Percentiles rank a stretch among this genome's conserved stretches.
Evolutionary conservation across 2,888 invertebrate genomes (phyloP).

Genomic region (Minunthozetes semirufus): DNA sequence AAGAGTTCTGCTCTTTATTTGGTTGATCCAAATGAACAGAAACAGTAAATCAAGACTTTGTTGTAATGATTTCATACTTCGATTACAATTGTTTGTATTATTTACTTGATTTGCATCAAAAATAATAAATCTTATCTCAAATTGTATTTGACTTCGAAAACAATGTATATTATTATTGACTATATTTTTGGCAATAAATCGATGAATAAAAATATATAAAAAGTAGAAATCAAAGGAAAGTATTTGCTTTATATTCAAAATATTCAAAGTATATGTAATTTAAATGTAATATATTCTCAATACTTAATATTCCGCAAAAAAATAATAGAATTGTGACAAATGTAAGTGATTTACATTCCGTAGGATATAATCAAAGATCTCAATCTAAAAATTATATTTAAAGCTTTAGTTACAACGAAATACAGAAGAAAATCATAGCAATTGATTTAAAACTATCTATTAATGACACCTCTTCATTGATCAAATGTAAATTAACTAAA

Average conservation of each 20-base stretch:
- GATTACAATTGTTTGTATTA: not conserved
- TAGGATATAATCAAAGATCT: not conserved
- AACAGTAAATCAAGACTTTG: not conserved
- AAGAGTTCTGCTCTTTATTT: not conserved
- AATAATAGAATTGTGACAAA: constrained; percentile 5
- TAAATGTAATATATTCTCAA: not conserved
- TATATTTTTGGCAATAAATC: constrained; percentile 10
- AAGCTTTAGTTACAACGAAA: no score
- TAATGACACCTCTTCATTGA: no score
- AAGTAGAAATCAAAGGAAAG: not conserved
- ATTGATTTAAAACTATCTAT: no score
- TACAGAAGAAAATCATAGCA: no score
- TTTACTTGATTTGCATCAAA: not conserved
- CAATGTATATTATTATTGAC: constrained; percentile 13
- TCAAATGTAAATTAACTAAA: no score
- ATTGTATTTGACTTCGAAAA: constrained; percentile 22
- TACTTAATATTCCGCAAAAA: not conserved
- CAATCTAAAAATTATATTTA: not conserved
- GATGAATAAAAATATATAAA: not conserved
- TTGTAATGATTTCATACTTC: constrained; percentile 9
- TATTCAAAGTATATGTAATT: constrained; percentile 17
- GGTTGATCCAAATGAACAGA: not conserved
- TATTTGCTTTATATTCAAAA: not conserved
- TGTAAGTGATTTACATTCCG: not conserved
- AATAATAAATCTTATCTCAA: constrained; percentile 1